Conservation (phyloP, 92 coral and sea anemone species). For the Zoanthus sociatus region DNA sequence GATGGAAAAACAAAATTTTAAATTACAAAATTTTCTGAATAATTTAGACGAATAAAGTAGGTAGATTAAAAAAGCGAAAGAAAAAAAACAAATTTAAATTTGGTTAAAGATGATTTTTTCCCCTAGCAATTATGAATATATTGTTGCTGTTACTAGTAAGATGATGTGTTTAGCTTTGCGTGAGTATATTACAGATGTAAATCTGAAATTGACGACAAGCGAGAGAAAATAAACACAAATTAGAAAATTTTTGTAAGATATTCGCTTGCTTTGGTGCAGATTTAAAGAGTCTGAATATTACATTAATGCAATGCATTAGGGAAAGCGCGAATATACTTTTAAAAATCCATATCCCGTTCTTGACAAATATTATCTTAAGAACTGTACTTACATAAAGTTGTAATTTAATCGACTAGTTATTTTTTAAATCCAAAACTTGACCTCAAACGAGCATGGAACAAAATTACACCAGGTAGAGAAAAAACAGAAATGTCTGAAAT, state of each 20-base stretch:
- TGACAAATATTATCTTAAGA: background rate
- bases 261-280: background rate
- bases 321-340: background rate
- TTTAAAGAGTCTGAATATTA: background rate
- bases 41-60: background rate
- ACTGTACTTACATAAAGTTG: background rate
- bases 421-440: background rate
- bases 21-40: background rate
- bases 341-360: background rate
- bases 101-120: background rate
- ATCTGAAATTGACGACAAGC: background rate
- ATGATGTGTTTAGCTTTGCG: background rate
- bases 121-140: background rate
- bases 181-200: background rate
- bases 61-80: background rate
- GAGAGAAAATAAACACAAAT: slow-evolving; percentile 2
- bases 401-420: background rate
- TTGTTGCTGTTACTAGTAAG: background rate
- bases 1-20: background rate
- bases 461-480: background rate
- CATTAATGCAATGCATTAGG: background rate
- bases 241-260: background rate
- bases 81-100: background rate
- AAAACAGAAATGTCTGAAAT: background rate
- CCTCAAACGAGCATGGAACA: background rate